Base-by-base conservation (phyloP, 2,888 invertebrate species). In the Helleia helle region DNA sequence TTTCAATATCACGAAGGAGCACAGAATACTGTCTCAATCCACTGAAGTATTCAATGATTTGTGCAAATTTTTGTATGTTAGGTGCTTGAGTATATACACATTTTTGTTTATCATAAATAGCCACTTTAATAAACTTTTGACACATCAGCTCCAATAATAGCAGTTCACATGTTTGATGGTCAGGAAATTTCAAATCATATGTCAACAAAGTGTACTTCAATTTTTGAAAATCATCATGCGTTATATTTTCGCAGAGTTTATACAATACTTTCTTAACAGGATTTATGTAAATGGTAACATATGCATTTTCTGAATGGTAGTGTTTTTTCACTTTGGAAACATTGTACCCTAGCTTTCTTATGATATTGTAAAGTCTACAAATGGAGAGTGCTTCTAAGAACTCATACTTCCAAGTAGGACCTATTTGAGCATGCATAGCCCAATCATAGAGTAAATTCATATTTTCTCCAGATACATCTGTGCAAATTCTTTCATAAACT, bases 371-470 rank as follows among this genome's bases (percentile, higher is more conserved):
- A 1, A 79, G 55, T 46, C 80, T 72, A 42, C 81, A 81, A 41
- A 74, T 61, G 8, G 68, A 49, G 2, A 84, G 62, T 2, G 79
- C 79, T 58, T 84, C 84, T n/a, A 84, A 45, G 41, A 84, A 74
- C 50, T 81, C 71, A 42, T 74, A 59, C 51, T 59, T 71, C 83
- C 84, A 84, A 11, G 62, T 64, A 1, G 64, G 45, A 17, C 56
- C 60, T 1, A 57, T 48, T 27, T 77, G 76, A 2, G 70, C 67
- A 28, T 66, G 58, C 4, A 62, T 52, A 1, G 68, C 75, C 84
- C 84, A 84, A 9, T 83, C 73, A 26, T 65, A 68, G 2, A 84
- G 52, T 38, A 83, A 55, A 48, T 74, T 71, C 14, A 72, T 50
- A 29, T 66, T 67, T 13, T 54, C 53, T 3, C 58, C 49, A n/a